These are phyloP conservation scores for Ptychobarbus kaznakovi DNA, from an alignment of 2,797 vertebrate genomes.

Conservation along the genomic window DNA sequence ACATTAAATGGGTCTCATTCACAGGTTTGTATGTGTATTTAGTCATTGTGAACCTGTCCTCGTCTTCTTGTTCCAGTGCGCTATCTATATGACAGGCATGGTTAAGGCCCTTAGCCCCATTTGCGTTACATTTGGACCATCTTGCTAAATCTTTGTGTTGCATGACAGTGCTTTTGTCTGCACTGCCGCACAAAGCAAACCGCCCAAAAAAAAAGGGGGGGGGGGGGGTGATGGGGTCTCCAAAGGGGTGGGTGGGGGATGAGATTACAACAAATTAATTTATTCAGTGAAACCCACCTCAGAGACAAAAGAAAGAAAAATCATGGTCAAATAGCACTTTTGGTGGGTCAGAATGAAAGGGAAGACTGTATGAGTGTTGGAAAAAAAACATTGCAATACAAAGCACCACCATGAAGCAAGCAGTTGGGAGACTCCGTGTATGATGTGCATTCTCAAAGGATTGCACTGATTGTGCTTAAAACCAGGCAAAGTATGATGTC, in stretches of 20 bases:
- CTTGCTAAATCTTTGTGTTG: slow-evolving; percentile 32
- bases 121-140: slow-evolving; percentile 43
- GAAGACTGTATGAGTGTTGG: background rate
- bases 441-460: background rate
- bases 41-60: slow-evolving; percentile 59
- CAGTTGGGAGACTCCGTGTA: background rate
- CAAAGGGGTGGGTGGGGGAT: slow-evolving; percentile 17
- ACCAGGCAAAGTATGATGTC: background rate
- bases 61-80: slow-evolving; percentile 56
- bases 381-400: background rate
- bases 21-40: slow-evolving; percentile 49
- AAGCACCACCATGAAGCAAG: background rate
- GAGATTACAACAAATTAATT: slow-evolving; percentile 57
- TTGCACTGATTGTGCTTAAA: background rate
- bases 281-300: slow-evolving; percentile 53
- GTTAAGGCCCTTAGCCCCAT: slow-evolving; percentile 60
- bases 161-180: slow-evolving; percentile 59
- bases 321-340: slow-evolving; percentile 43
- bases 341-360: slow-evolving; percentile 50
- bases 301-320: slow-evolving; percentile 51
- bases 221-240: background rate
- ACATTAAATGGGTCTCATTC: slow-evolving; percentile 59
- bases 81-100: slow-evolving; percentile 64
- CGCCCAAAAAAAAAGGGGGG: slow-evolving; percentile 15
- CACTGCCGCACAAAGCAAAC: slow-evolving; percentile 32